These are phyloP conservation scores for Leptothorax acervorum DNA, from an alignment of 2,888 invertebrate species.

Conservation along the genomic window DNA sequence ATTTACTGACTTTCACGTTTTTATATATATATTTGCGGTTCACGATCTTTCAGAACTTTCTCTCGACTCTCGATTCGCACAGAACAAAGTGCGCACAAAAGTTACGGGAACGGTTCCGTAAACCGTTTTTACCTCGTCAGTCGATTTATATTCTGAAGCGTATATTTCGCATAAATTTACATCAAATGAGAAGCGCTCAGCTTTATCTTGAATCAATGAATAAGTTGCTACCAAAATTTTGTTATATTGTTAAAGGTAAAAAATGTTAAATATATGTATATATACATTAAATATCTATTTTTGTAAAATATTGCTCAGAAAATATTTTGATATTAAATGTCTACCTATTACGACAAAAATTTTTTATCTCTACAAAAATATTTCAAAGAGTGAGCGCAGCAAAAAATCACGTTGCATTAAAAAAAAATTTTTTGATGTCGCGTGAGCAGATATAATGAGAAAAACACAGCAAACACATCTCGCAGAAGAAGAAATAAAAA, in stretches of 20 bases:
- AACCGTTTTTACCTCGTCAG: background rate
- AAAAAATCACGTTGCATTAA: background rate
- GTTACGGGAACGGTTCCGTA: background rate
- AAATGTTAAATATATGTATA: background rate
- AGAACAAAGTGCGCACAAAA: background rate
- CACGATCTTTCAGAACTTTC: slow-evolving; percentile 8
- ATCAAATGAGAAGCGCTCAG: background rate
- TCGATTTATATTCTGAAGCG: background rate
- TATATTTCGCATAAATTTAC: slow-evolving; percentile 21
- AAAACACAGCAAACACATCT: background rate
- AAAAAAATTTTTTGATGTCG: background rate
- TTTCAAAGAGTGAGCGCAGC: background rate
- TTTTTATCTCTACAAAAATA: background rate
- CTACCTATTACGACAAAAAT: background rate
- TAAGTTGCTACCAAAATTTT: background rate
- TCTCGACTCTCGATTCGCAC: background rate
- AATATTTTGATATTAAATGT: slow-evolving; percentile 4
- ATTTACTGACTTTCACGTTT: background rate
- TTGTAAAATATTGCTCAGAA: background rate
- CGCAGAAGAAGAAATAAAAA: slow-evolving; percentile 17
- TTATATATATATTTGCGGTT: background rate
- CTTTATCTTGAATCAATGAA: slow-evolving; percentile 3
- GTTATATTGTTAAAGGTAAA: background rate
- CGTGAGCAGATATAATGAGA: background rate
- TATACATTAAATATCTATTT: background rate